Evolutionary conservation across 2,888 invertebrate species (phyloP), one percentile per base, ranked within the genome.

Genomic region (Smittia aterrima): DNA sequence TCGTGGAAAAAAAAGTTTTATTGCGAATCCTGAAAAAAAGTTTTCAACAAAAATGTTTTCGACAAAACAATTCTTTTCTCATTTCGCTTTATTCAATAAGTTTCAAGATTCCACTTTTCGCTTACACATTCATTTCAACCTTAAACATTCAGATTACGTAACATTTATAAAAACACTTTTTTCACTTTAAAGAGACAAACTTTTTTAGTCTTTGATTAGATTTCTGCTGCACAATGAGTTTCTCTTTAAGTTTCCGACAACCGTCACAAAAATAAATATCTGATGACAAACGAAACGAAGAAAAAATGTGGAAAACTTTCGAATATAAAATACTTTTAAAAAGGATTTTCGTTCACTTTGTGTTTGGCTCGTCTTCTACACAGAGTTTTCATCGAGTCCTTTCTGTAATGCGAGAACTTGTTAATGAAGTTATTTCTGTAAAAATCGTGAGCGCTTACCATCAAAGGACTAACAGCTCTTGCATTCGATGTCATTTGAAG

Each of bases 331-430:
- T n/a, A n/a, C n/a, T 11, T 58, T 58, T 18, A 22, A 22, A 7
- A 9, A 2, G 9, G 4, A 3, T 9, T 58, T 58, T 58, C 18
- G 18, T 22, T 13, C 18, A 18, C 4, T 47, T 58, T 18, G 18
- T 22, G 18, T 47, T 47, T 22, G 58, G n/a, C 18, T 58, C 18
- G 9, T 58, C 22, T 58, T 64, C 77, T 80, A 82, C 68, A 82
- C 83, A 66, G 81, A 82, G 75, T 82, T 82, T 77, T 82, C 82
- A 66, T 81, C 83, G 53, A 82, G 79, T 77, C 80, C 83, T 78
- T 82, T 81, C 80, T 80, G 78, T 25, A 71, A 41, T 47, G 40
- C 3, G 41, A 18, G 16, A 66, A 38, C 1, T 2, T 32, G 1
- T 2, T 47, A 16, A n/a, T 11, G 3, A 66, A 20, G 9, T 13